phyloP scores from a whole-genome alignment of 2,113 vertebrate species.

The Plestiodon gilberti region DNA sequence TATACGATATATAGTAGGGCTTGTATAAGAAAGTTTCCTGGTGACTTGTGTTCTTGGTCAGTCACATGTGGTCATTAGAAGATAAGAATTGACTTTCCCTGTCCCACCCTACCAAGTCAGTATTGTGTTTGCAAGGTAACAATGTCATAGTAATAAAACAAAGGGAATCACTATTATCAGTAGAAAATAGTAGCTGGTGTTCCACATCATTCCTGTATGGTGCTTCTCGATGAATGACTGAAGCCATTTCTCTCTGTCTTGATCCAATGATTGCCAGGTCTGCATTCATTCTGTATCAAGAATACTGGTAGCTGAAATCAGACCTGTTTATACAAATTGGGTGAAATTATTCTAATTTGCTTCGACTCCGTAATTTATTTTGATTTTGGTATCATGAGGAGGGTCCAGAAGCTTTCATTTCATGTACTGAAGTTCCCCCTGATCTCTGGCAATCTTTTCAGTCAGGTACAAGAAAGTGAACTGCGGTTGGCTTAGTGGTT shows the following conservation, averaged over 20 bases:
- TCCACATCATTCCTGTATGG: neutral
- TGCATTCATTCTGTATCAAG: neutral
- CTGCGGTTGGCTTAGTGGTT: too few species aligned
- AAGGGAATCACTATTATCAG: neutral
- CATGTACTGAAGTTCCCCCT: neutral
- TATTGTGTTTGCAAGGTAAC: constrained; percentile 4
- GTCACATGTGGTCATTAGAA: neutral
- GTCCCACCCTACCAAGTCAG: neutral
- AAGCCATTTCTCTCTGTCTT: neutral
- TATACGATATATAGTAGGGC: too few species aligned
- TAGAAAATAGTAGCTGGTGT: constrained; percentile 5
- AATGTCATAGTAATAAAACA: neutral
- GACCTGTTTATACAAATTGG: neutral
- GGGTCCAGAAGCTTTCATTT: neutral
- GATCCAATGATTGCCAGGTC: neutral
- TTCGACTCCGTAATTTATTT: neutral
- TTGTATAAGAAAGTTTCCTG: neutral
- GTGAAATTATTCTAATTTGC: neutral
- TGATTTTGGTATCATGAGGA: neutral
- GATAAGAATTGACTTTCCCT: constrained; percentile 14
- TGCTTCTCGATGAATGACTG: neutral
- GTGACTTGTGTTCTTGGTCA: neutral
- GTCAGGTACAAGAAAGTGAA: too few species aligned
- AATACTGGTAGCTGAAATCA: neutral
- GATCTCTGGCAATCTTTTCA: neutral